Conservation (phyloP, 2,113 vertebrate species). For the Rhabdomys dilectus region DNA sequence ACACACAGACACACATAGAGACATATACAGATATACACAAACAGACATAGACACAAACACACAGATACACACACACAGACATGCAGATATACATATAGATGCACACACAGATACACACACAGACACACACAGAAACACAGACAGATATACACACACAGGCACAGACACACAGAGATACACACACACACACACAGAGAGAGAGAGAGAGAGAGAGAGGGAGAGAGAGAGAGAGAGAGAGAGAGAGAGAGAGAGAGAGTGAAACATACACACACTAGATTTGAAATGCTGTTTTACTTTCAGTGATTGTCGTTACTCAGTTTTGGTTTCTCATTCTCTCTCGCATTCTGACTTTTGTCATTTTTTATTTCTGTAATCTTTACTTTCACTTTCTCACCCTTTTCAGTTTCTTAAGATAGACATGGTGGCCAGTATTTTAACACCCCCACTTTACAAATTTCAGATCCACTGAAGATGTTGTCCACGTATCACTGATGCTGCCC, state of each 20-base stretch:
- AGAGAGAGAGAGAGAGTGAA: no score
- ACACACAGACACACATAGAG: not conserved
- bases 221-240: fast-evolving
- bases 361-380: not conserved
- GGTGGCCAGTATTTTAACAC: not conserved
- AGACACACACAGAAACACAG: not conserved
- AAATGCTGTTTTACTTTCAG: not conserved
- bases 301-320: not conserved
- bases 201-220: not conserved
- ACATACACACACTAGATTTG: not conserved
- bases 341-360: not conserved
- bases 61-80: no score
- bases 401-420: not conserved
- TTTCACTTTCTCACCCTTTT: not conserved
- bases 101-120: not conserved
- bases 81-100: not conserved
- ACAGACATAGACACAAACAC: not conserved
- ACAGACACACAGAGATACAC: no score
- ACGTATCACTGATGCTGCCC: no score
- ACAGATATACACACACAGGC: not conserved
- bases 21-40: no score
- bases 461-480: not conserved
- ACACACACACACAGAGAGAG: not conserved
- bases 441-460: not conserved
- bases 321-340: not conserved